Evolutionary conservation across 2,113 vertebrate species (phyloP).

Genomic region (Hoplias malabaricus): DNA sequence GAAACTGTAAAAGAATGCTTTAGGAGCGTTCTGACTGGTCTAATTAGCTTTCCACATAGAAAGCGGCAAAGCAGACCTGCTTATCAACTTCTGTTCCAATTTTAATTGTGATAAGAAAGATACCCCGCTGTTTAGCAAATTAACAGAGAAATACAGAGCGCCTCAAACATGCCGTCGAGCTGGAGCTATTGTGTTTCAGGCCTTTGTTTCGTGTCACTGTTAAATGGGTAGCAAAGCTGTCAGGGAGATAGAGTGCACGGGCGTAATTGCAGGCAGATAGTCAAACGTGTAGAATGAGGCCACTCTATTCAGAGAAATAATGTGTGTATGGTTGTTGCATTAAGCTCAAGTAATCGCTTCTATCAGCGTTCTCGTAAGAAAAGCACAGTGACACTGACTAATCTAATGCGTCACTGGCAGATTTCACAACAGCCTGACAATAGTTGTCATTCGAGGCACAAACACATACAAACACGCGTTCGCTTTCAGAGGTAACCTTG

Average conservation of each 20-base stretch:
- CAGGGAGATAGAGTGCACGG: neutral
- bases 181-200: neutral
- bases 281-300: slow-evolving; percentile 1
- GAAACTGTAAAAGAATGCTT: no score
- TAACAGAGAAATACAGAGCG: neutral
- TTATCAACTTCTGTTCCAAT: slow-evolving; percentile 27
- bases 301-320: neutral
- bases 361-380: neutral
- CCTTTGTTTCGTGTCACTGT: neutral
- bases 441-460: neutral
- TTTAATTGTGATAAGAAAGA: slow-evolving; percentile 28
- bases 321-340: neutral
- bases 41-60: slow-evolving; percentile 5
- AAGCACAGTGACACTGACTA: neutral
- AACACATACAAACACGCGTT: neutral
- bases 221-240: neutral
- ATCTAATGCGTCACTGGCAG: neutral
- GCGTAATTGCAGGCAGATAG: neutral
- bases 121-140: slow-evolving; percentile 29
- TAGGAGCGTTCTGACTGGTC: neutral
- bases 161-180: neutral
- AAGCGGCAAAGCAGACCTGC: slow-evolving; percentile 19
- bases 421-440: neutral
- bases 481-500: neutral
- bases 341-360: slow-evolving; percentile 9